Evolutionary conservation across 35 echinoderm and acorn worm species (phyloP), one percentile per base, ranked within the genome.

Genomic region (Lytechinus pictus): DNA sequence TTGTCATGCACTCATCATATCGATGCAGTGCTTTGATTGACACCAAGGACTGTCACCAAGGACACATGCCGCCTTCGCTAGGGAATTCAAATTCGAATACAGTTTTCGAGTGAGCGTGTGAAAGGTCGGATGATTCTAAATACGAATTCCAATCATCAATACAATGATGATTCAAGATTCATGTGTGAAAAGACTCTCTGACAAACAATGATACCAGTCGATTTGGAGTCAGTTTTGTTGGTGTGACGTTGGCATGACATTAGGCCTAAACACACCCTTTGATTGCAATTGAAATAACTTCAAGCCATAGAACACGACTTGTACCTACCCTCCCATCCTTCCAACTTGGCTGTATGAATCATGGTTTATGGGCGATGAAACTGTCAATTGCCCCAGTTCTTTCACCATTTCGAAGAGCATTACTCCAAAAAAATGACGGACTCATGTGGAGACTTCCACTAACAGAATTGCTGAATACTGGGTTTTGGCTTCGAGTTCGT

Each of bases 371-470:
- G 66, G 66, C 21, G 66, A 79, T 79, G 21, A 24, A 79, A 79
- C 66, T 79, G 66, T 79, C 66, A 79, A 79, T 79, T 79, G 66
- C 66, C 66, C 66, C 66, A 79, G 66, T 79, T 79, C 21, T 71
- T 79, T 79, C 66, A 79, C 12, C n/a, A n/a, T 79, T 79, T 79
- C 66, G 8, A 24, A 79, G 66, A 79, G 66, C 66, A n/a, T 79
- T 79, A 79, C 66, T 58, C 66, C 66, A 24, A 24, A 79, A 44
- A 79, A 79, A 79, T 79, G 66, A 79, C n/a, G 66, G 19, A 5
- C 66, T 79, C 8, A 79, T 79, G 66, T 79, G 0, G 6, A 24
- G 14, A 79, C 21, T 24, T 79, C 4, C 21, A 79, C n/a, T 79
- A 19, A 79, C 66, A 16, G 21, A 79, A 79, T 79, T 24, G 66